phyloP scores from a whole-genome alignment of 2,113 vertebrate species.

The Speoplatyrhinus poulsoni region DNA sequence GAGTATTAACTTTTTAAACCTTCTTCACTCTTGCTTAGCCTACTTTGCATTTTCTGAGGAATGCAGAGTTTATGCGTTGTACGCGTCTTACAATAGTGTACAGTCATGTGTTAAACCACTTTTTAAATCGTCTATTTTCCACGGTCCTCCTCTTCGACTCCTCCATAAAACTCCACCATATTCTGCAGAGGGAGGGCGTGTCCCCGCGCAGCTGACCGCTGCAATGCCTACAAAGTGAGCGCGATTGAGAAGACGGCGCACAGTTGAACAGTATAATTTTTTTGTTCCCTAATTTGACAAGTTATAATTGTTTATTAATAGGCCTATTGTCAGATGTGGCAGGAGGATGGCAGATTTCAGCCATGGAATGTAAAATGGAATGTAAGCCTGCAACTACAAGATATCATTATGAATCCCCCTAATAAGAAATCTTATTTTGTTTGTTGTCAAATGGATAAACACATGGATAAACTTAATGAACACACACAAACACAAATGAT shows the following conservation, averaged over 20 bases:
- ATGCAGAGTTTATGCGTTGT: too few species aligned
- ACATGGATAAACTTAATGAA: neutral
- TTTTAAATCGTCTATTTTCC: neutral
- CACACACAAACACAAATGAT: slow-evolving; percentile 1
- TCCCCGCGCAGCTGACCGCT: neutral
- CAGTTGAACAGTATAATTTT: too few species aligned
- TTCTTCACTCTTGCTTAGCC: too few species aligned
- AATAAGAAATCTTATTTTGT: too few species aligned
- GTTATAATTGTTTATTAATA: too few species aligned
- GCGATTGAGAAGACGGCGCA: slow-evolving; percentile 12
- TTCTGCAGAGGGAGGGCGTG: slow-evolving; percentile 27
- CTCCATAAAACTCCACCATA: neutral
- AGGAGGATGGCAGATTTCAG: neutral
- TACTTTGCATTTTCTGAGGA: too few species aligned
- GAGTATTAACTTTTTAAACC: neutral
- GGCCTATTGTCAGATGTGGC: too few species aligned
- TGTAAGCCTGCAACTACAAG: neutral
- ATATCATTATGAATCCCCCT: slow-evolving; percentile 4
- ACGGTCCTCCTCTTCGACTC: too few species aligned
- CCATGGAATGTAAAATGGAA: neutral
- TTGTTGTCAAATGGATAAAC: too few species aligned
- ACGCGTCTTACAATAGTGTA: too few species aligned
- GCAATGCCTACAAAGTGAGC: neutral
- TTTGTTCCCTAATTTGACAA: too few species aligned
- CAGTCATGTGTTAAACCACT: neutral